Evolutionary conservation across 2,888 invertebrate species (phyloP).

Genomic region (Flabesymbios commensalis): DNA sequence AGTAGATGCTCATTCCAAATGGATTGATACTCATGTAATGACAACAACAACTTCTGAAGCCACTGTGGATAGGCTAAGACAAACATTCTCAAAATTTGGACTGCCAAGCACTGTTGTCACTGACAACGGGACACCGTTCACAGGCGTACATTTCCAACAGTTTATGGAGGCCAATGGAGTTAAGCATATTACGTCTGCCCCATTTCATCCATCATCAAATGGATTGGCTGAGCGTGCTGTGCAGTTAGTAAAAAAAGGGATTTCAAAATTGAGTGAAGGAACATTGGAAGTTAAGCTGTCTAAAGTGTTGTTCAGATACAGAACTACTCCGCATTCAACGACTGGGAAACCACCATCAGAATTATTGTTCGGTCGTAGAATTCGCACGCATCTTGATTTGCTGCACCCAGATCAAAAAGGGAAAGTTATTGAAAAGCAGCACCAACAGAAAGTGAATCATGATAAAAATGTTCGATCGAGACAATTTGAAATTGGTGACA

Average conservation of each 20-base stretch:
- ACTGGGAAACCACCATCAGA: not conserved
- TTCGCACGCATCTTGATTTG: too few relatives aligned
- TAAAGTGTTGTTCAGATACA: not conserved
- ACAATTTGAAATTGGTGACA: too few relatives aligned
- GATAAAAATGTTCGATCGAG: too few relatives aligned
- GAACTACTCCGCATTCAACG: conserved; percentile 7
- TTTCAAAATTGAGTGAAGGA: not conserved
- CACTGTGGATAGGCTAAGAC: conserved; percentile 29
- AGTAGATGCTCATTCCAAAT: conserved; percentile 39
- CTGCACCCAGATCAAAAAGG: too few relatives aligned
- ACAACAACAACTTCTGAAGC: conserved; percentile 10
- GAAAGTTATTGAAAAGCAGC: too few relatives aligned
- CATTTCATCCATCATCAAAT: not conserved
- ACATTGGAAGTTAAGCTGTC: not conserved
- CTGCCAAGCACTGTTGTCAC: conserved; percentile 33
- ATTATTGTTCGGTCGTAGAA: not conserved
- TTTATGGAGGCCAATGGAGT: conserved; percentile 23
- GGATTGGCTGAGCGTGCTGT: not conserved
- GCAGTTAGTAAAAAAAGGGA: not conserved
- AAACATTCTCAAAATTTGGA: conserved; percentile 32
- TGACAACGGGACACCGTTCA: conserved; percentile 39
- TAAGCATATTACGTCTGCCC: conserved; percentile 2
- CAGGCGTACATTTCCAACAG: conserved; percentile 28
- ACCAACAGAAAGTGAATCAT: too few relatives aligned
- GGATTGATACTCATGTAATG: conserved; percentile 28